Base-by-base conservation (phyloP, 2,888 invertebrate genomes). In the Watsonalla binaria region DNA sequence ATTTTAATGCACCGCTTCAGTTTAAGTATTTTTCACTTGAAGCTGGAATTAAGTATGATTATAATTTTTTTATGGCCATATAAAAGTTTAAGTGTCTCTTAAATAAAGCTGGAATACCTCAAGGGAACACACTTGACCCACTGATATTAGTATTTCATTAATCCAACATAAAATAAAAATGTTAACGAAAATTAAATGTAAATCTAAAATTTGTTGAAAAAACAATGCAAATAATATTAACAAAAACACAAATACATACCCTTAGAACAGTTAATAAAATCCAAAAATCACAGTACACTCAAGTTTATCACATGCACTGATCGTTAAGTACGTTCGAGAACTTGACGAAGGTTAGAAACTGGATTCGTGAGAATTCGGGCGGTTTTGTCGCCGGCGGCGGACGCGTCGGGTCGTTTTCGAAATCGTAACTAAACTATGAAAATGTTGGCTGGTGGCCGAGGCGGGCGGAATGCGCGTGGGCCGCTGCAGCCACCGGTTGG, bases 351-450 rank as follows among this genome's bases (percentile, higher is more conserved):
- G 67, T 74, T 78, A 73, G 75, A 80, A 83, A 83, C 77, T 81
- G 76, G 73, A 80, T 84, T 87, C 82, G 82, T 78, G 82, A 84
- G 84, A 82, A 80, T 80, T 84, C 84, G 83, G 80, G 70, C 74
- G 72, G 80, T 63, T 68, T 78, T 77, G 78, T 87, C 86, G 86
- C 88, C 90, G 89, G 90, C 90, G 88, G 87, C 85, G 88, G 85
- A 90, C 89, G 87, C 89, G 90, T 90, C 90, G 90, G 90, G 87
- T 90, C 90, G 90, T 90, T 90, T 90, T 90, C 90, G 90, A 86
- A 90, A 89, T 90, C 90, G 90, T 89, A 89, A 90, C 90, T 90
- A 90, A 89, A 90, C 90, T 90, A 88, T 83, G 87, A 85, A 86
- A 88, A 82, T 81, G 72, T 89, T 90, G 90, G 90, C 89, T 68